Conservation (phyloP, 2,113 vertebrate species). For the Microtus richardsoni region DNA sequence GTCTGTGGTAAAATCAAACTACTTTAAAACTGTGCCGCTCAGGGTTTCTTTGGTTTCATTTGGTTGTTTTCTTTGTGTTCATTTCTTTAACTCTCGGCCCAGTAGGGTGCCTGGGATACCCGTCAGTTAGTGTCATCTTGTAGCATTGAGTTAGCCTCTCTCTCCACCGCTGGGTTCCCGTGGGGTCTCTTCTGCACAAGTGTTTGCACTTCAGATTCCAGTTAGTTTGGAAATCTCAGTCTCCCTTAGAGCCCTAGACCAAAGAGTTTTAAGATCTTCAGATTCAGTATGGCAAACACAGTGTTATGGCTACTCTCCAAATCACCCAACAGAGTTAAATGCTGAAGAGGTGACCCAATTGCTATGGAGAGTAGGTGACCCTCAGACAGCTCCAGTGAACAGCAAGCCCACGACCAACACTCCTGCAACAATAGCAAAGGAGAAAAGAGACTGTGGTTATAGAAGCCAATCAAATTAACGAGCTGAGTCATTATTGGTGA, state of each 20-base stretch:
- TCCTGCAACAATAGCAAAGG: background rate
- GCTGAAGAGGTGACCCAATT: background rate
- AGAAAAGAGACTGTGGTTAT: background rate
- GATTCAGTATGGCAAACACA: conserved; percentile 14
- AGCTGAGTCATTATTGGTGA: background rate
- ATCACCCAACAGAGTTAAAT: background rate
- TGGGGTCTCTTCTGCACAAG: background rate
- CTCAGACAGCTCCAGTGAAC: background rate
- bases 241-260: conserved; percentile 3
- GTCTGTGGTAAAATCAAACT: background rate
- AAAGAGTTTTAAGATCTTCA: conserved; percentile 33
- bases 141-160: background rate
- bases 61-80: background rate
- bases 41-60: background rate
- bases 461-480: conserved; percentile 5
- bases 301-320: background rate
- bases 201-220: background rate
- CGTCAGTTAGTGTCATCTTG: background rate
- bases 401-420: background rate
- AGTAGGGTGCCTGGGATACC: background rate
- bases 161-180: background rate
- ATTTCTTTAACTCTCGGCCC: background rate
- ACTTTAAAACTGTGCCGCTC: background rate
- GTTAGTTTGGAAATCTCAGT: conserved; percentile 17
- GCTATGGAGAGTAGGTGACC: background rate